These are phyloP conservation scores for Zosterops hypoxanthus DNA, from an alignment of 2,113 vertebrate species.

Conservation along the genomic window DNA sequence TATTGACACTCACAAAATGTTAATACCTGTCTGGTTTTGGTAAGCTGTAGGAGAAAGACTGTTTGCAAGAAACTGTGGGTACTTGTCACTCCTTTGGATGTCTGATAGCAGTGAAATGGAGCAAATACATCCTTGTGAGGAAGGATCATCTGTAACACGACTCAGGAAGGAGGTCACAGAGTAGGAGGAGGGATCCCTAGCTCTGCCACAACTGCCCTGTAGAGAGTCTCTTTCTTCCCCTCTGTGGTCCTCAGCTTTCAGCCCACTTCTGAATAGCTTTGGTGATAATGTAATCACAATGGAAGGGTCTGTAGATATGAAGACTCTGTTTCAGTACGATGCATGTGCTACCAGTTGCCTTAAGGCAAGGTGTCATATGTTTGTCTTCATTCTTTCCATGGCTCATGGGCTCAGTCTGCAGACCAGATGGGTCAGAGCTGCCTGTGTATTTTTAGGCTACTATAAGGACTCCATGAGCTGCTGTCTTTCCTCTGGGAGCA, in stretches of 20 bases:
- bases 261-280: not conserved
- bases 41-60: not conserved
- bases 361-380: conserved; percentile 22
- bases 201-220: not conserved
- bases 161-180: not conserved
- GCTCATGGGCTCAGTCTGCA: not conserved
- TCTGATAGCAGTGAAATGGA: not conserved
- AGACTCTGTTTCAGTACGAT: not conserved
- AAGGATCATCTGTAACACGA: not conserved
- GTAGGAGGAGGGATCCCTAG: not conserved
- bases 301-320: not conserved
- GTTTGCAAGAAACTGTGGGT: not conserved
- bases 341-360: conserved; percentile 19
- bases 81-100: not conserved
- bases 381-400: conserved; percentile 8
- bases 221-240: not conserved
- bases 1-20: not conserved
- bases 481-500: not conserved
- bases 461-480: not conserved
- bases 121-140: not conserved
- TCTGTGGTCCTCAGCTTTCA: not conserved
- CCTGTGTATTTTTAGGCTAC: conserved; percentile 23
- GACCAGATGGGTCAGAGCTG: conserved; percentile 24
- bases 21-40: not conserved
- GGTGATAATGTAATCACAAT: not conserved